These are phyloP conservation scores for Picathartes gymnocephalus DNA, from an alignment of 2,113 vertebrate genomes.

Conservation along the genomic window DNA sequence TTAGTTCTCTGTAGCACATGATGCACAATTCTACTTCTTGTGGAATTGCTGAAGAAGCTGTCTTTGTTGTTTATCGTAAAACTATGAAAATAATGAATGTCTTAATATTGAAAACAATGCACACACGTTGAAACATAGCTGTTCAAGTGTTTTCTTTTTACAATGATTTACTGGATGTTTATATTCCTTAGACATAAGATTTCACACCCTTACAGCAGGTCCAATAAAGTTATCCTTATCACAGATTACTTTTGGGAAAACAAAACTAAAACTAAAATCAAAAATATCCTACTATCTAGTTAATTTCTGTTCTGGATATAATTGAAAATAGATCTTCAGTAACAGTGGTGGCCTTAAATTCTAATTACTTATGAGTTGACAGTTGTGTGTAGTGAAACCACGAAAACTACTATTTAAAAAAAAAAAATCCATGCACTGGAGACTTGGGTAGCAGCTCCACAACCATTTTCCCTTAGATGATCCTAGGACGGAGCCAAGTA, in stretches of 20 bases:
- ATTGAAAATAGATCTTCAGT: not conserved
- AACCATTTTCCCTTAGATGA: not conserved
- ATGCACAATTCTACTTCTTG: slow-evolving; percentile 94
- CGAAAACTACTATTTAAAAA: not conserved
- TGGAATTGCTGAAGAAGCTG: slow-evolving; percentile 98
- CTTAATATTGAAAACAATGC: slow-evolving; percentile 9
- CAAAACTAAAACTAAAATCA: not conserved
- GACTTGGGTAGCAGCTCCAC: not conserved
- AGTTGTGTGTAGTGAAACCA: not conserved
- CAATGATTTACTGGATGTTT: not conserved
- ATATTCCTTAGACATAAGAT: not conserved
- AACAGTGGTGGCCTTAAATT: not conserved
- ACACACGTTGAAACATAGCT: not conserved
- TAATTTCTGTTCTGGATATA: not conserved
- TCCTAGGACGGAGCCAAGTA: not conserved
- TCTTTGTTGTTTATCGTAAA: slow-evolving; percentile 97
- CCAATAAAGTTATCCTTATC: not conserved
- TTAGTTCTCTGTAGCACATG: slow-evolving; percentile 96
- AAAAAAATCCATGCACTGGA: not conserved
- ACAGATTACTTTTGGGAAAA: not conserved
- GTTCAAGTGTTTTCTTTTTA: not conserved
- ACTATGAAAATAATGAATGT: slow-evolving; percentile 65
- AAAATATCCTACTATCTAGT: not conserved
- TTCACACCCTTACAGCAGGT: not conserved
- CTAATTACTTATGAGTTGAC: not conserved